phyloP scores from a whole-genome alignment of 2,888 invertebrate genomes.

The Choreutis nemorana region DNA sequence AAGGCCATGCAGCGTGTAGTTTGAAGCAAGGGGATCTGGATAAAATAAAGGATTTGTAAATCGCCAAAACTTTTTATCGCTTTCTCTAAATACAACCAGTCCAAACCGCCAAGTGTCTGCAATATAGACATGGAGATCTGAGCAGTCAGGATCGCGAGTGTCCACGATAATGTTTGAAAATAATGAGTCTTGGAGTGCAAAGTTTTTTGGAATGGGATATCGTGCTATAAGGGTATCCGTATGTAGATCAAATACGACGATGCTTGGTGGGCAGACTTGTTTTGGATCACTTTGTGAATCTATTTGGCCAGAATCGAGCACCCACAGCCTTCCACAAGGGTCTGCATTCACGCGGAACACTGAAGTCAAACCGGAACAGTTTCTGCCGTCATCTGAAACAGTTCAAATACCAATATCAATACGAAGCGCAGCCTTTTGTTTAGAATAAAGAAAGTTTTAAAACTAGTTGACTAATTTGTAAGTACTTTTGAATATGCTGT shows the following conservation, averaged over 20 bases:
- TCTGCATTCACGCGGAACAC: constrained; percentile 80
- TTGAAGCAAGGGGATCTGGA: constrained; percentile 77
- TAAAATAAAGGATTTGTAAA: constrained; percentile 74
- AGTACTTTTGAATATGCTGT: too few relatives aligned
- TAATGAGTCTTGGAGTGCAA: constrained; percentile 72
- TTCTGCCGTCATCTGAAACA: constrained; percentile 31
- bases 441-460: too few relatives aligned
- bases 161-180: constrained; percentile 75
- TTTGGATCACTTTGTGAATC: constrained; percentile 70
- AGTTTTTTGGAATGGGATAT: constrained; percentile 71
- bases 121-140: constrained; percentile 71
- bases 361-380: constrained; percentile 76
- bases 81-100: constrained; percentile 68
- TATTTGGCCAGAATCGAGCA: constrained; percentile 81
- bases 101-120: constrained; percentile 77
- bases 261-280: constrained; percentile 76
- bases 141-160: constrained; percentile 65
- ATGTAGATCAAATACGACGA: constrained; percentile 74
- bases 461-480: too few relatives aligned
- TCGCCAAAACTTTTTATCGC: constrained; percentile 66
- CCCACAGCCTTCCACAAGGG: constrained; percentile 79
- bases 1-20: constrained; percentile 76
- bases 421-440: too few relatives aligned
- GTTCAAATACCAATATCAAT: too few relatives aligned
- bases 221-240: constrained; percentile 70